Conservation (phyloP, 2,113 vertebrate genomes). For the Sardina pilchardus region DNA sequence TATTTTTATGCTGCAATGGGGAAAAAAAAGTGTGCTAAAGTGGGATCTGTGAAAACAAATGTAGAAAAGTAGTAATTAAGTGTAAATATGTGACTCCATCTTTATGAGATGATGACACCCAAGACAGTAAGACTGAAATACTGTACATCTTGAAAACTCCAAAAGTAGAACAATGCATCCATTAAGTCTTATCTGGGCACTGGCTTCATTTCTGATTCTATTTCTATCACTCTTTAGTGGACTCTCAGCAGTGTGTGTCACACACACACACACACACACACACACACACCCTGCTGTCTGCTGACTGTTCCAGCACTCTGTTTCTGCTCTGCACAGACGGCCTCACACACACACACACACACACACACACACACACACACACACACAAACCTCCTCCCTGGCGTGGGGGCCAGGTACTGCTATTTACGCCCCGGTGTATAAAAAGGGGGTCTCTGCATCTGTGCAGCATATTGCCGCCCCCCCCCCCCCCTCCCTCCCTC, state of each 20-base stretch:
- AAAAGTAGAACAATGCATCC: neutral
- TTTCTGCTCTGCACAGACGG: neutral
- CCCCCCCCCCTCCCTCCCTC: neutral
- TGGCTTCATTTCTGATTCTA: neutral
- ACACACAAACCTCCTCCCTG: neutral
- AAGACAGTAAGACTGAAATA: neutral
- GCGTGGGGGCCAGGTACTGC: neutral
- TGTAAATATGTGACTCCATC: neutral
- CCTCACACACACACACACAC: neutral
- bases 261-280: neutral
- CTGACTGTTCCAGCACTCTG: too few relatives aligned
- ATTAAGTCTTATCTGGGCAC: neutral
- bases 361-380: neutral
- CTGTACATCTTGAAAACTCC: neutral
- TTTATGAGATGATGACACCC: neutral
- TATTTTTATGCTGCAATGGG: neutral
- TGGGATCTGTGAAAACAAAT: neutral
- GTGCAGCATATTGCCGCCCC: slow-evolving; percentile 14
- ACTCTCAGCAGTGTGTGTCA: neutral
- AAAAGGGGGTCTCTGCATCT: slow-evolving; percentile 22
- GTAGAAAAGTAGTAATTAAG: neutral
- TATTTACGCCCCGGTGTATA: neutral
- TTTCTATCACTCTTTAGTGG: neutral
- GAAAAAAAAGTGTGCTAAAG: neutral
- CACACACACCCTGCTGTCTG: neutral